Evolutionary conservation across 1,140 invertebrate species (phyloP), one percentile per base, ranked within the genome.

Genomic region (Zaprionus vittiger): DNA sequence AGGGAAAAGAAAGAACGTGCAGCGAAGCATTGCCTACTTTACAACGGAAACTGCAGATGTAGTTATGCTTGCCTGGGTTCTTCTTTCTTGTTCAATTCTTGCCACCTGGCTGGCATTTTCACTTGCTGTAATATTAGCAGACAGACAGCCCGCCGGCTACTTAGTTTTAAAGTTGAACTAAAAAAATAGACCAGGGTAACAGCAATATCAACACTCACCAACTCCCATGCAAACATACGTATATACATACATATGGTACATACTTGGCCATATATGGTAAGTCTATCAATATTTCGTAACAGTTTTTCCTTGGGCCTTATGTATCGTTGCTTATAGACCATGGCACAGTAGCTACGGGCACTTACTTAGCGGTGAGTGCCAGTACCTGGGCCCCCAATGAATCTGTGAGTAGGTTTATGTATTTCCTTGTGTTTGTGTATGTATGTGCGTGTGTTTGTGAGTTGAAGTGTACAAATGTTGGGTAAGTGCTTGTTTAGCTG

Each of bases 321-420:
- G 71, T 87, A 87, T 84, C 74, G 74, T 78, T 89, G 71, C 61
- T 83, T 83, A 79, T 83, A 82, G 83, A 86, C 83, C 82, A 60
- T 86, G 83, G 84, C 84, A 79, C 57, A 73, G 71, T 79, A 71
- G 70, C 74, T 89, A 56, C 55, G 37, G 84, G 71, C 81, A 89
- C 84, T 87, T 83, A 87, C 84, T 87, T 81, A 89, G 63, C 71
- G 81, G 72, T 77, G 71, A 87, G 84, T 87, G 73, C 80, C 81
- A 82, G 76, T 79, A 55, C 71, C 72, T 41, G 64, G 56, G 37
- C 57, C 66, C 34, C 47, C 52, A 56, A 24, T 67, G 52, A 31
- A 31, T 59, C 60, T 44, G 56, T 52, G 52, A 56, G 70, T 55
- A 41, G 28, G 80, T 17, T 47, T 17, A 47, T 17, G n/a, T 47